Evolutionary conservation across 2,113 vertebrate genomes (phyloP), one percentile per base, ranked within the genome.

Genomic region (Lophura nycthemera): DNA sequence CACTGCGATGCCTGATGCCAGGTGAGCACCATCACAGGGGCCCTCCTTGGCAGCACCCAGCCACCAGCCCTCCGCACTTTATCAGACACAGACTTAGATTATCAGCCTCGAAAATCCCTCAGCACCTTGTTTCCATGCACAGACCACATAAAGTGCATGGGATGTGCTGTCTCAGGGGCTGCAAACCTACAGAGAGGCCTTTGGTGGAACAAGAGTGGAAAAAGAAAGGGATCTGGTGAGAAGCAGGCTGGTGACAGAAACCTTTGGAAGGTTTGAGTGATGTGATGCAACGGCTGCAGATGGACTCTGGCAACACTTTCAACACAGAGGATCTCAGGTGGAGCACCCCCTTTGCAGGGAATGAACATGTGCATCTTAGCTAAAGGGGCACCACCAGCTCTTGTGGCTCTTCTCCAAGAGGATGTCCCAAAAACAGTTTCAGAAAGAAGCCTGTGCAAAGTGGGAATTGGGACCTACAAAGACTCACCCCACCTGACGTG

Each of bases 1-100:
- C 19, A 54, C 2, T 8, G 45, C 38, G 59, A 32, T 61, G 77
- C n/a, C 17, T 2, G n/a, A 14, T 24, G 24, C 47, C 34, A n/a
- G 1, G 48, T 0, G 7, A 20, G 70, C 6, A 10, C 30, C 0
- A 2, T 63, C 0, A 2, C 67, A 19, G 57, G 34, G 78, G 10
- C n/a, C 38, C 36, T 52, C 25, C 24, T 8, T 8, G 38, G 36
- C 36, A 12, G n/a, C 61, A 30, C 27, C 20, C 60, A 50, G 43
- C 36, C 24, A 22, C 30, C 64, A 59, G 59, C 27, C n/a, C 22
- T 64, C 19, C 47, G 40, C 22, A 7, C 1, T 0, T 32, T 30
- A 64, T 10, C 48, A 21, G 80, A 76, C 38, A 16, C n/a, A 15
- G 30, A 9, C 42, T 56, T 59, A 25, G 56, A 54, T 47, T 60